Conservation (phyloP, 2,797 vertebrate species). For the Danio aesculapii region DNA sequence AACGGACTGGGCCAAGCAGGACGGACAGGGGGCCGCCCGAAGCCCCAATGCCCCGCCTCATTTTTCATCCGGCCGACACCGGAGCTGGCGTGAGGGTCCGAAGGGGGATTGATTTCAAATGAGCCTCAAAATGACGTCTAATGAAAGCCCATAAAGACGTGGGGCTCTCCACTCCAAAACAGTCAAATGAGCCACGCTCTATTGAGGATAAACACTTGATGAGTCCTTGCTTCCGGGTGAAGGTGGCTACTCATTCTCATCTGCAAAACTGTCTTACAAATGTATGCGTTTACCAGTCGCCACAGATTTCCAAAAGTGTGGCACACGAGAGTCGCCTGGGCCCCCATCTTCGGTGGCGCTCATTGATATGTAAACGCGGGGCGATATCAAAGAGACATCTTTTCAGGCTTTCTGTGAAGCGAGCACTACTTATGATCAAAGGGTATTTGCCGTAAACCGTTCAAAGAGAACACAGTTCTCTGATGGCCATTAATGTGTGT, state of each 20-base stretch:
- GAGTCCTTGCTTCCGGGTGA: conserved; percentile 12
- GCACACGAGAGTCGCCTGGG: conserved; percentile 34
- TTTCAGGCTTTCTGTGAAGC: conserved; percentile 61
- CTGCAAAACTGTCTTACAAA: conserved; percentile 11
- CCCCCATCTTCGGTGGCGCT: conserved; percentile 48
- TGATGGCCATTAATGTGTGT: conserved; percentile 66
- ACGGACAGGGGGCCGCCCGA: conserved; percentile 77
- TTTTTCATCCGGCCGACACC: conserved; percentile 87
- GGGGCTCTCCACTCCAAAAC: conserved; percentile 52
- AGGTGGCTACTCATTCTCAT: conserved; percentile 14
- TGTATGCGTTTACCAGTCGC: conserved; percentile 22
- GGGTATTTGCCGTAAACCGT: conserved; percentile 57
- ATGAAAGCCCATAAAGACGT: conserved; percentile 73
- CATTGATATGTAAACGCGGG: conserved; percentile 68
- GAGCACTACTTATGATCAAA: conserved; percentile 68
- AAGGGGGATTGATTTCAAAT: conserved; percentile 81
- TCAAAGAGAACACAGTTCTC: conserved; percentile 65
- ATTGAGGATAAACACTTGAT: conserved; percentile 49
- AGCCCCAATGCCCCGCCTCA: conserved; percentile 81
- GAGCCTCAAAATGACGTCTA: conserved; percentile 76
- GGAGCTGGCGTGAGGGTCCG: conserved; percentile 74
- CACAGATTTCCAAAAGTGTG: conserved; percentile 30
- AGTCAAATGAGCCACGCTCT: conserved; percentile 40
- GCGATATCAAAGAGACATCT: conserved; percentile 67
- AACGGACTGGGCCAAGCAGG: conserved; percentile 86